phyloP scores from a whole-genome alignment of 2,113 vertebrate species.

The Antennarius striatus region DNA sequence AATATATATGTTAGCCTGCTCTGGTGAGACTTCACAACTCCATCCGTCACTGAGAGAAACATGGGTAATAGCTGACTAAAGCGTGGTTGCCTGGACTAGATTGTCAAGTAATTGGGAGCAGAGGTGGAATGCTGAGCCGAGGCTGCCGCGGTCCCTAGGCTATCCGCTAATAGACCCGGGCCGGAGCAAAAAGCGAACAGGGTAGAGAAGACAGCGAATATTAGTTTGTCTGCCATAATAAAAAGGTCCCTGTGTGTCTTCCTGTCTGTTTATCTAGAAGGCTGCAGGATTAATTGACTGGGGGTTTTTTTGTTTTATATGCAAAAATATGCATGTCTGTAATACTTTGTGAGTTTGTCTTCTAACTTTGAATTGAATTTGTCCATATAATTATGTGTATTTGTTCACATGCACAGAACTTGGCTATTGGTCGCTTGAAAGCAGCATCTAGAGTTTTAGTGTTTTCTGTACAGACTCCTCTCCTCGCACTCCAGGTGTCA shows the following conservation, averaged over 20 bases:
- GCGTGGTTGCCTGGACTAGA: conserved; percentile 56
- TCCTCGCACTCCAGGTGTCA: conserved; percentile 89
- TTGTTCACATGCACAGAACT: conserved; percentile 34
- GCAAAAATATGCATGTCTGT: conserved; percentile 5
- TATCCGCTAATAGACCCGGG: conserved; percentile 50
- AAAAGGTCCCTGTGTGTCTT: conserved; percentile 23
- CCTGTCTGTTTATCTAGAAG: conserved; percentile 17
- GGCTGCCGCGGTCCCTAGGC: conserved; percentile 50
- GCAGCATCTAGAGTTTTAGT: conserved; percentile 79
- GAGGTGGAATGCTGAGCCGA: conserved; percentile 56
- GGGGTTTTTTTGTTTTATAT: conserved; percentile 10
- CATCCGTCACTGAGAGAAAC: conserved; percentile 47
- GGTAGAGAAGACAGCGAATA: conserved; percentile 36
- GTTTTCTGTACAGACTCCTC: conserved; percentile 80
- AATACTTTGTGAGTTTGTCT: conserved; percentile 2
- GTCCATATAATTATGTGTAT: conserved; percentile 2
- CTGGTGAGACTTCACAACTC: conserved; percentile 52
- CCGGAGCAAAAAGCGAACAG: conserved; percentile 36
- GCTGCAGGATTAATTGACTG: conserved; percentile 17
- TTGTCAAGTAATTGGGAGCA: conserved; percentile 75
- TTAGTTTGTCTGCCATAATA: conserved; percentile 14
- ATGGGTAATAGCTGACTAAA: conserved; percentile 54
- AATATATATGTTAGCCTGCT: conserved; percentile 49
- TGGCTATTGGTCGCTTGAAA: conserved; percentile 59
- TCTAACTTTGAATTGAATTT: conserved; percentile 11